Percentiles rank a stretch among this genome's conserved stretches.
Conservation (phyloP, 1,140 invertebrate genomes). For the Heliconius nattereri region DNA sequence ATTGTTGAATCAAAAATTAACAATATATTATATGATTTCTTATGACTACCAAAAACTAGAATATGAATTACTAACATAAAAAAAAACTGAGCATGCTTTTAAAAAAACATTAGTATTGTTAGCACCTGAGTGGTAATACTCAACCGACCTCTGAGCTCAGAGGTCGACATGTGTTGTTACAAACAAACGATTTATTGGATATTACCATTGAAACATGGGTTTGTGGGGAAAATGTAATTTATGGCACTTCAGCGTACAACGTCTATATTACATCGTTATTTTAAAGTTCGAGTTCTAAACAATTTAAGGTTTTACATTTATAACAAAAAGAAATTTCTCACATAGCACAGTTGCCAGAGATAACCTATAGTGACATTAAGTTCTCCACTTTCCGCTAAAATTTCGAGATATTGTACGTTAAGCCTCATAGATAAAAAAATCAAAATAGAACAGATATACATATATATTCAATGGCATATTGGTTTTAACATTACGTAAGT, state of each 20-base stretch:
- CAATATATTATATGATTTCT: no score
- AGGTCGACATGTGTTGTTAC: constrained; percentile 37
- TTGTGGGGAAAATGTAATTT: background rate
- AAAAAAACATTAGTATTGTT: constrained; percentile 39
- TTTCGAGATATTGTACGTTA: no score
- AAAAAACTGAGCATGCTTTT: constrained; percentile 18
- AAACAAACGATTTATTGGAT: constrained; percentile 28
- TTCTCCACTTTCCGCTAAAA: no score
- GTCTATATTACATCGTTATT: constrained; percentile 5
- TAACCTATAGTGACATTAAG: no score
- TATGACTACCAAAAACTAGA: background rate
- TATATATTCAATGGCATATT: background rate
- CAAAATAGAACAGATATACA: background rate
- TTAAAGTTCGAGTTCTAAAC: background rate
- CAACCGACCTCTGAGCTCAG: constrained; percentile 33
- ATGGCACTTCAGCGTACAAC: background rate
- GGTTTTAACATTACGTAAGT: background rate
- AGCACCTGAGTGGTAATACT: constrained; percentile 37
- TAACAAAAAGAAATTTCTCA: no score
- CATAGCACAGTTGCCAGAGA: no score
- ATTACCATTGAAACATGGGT: constrained; percentile 18
- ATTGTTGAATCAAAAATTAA: no score
- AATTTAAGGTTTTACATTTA: no score
- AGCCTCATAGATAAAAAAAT: no score
- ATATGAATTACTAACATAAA: constrained; percentile 24